A percentile compares a stretch with the other conserved stretches of the same genome.
Conservation (phyloP, 2,113 vertebrate genomes). For the Psittacula cyanocephala region DNA sequence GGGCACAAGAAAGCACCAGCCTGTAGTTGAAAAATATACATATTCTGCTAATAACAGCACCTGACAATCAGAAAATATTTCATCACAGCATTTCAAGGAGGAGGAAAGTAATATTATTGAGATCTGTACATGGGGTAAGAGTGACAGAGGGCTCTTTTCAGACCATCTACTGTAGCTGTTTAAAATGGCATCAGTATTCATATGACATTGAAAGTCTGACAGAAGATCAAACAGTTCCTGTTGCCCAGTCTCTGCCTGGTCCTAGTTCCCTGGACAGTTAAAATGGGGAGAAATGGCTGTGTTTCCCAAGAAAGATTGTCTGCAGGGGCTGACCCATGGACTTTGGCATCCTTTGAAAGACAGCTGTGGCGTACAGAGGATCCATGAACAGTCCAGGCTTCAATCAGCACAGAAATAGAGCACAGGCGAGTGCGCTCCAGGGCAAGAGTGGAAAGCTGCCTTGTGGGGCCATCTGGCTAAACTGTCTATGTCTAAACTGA, state of each 20-base stretch:
- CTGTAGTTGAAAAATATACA: background rate
- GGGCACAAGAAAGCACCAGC: background rate
- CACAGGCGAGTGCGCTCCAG: accelerated
- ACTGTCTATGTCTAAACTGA: background rate
- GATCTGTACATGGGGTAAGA: background rate
- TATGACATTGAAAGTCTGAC: background rate
- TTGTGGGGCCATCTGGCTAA: background rate
- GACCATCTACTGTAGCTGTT: background rate
- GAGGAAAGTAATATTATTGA: background rate
- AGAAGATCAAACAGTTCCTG: background rate
- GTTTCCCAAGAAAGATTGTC: background rate
- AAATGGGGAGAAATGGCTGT: background rate
- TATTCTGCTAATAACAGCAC: background rate
- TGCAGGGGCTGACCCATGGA: background rate
- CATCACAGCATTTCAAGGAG: background rate
- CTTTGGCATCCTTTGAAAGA: background rate
- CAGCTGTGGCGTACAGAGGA: background rate
- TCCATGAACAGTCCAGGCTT: background rate
- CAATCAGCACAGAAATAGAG: background rate
- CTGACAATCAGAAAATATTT: background rate
- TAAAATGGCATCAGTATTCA: background rate
- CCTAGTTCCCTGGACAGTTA: background rate
- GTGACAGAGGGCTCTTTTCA: background rate
- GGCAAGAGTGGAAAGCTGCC: background rate
- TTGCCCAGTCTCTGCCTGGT: background rate